These are phyloP conservation scores for Neoitamus cyanurus DNA, from an alignment of 2,888 invertebrate genomes.

Conservation along the genomic window DNA sequence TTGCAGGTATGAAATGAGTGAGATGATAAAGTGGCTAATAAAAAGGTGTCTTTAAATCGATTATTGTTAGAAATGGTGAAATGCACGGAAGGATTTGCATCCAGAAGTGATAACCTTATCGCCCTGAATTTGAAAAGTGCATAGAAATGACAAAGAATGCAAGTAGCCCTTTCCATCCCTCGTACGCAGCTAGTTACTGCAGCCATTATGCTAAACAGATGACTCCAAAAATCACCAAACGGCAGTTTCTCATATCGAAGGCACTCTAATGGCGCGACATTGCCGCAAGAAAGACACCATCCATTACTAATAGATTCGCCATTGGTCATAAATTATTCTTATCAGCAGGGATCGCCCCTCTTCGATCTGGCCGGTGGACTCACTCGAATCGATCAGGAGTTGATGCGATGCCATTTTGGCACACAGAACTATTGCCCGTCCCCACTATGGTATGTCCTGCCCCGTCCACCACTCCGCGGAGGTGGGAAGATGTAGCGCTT, in stretches of 20 bases:
- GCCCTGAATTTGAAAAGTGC: neutral
- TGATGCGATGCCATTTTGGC: slow-evolving; percentile 32
- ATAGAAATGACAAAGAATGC: neutral
- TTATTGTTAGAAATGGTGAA: neutral
- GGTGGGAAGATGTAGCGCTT: neutral
- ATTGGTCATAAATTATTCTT: slow-evolving; percentile 14
- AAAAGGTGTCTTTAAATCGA: neutral
- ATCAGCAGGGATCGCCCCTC: neutral
- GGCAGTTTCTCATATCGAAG: neutral
- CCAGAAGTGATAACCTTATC: neutral
- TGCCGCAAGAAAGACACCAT: neutral
- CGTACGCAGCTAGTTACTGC: neutral
- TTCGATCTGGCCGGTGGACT: slow-evolving; percentile 15
- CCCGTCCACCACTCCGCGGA: neutral
- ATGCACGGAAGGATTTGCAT: neutral
- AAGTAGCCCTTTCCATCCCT: neutral
- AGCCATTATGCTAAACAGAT: slow-evolving; percentile 4
- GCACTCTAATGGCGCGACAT: slow-evolving; percentile 20
- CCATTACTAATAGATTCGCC: slow-evolving; percentile 17
- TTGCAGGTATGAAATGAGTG: too few species aligned
- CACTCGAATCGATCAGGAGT: slow-evolving; percentile 31
- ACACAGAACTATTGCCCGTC: neutral
- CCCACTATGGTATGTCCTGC: neutral
- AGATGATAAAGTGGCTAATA: neutral
- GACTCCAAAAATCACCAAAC: neutral